Base-by-base conservation (phyloP, 2,888 invertebrate species). In the Apotomis turbidana region DNA sequence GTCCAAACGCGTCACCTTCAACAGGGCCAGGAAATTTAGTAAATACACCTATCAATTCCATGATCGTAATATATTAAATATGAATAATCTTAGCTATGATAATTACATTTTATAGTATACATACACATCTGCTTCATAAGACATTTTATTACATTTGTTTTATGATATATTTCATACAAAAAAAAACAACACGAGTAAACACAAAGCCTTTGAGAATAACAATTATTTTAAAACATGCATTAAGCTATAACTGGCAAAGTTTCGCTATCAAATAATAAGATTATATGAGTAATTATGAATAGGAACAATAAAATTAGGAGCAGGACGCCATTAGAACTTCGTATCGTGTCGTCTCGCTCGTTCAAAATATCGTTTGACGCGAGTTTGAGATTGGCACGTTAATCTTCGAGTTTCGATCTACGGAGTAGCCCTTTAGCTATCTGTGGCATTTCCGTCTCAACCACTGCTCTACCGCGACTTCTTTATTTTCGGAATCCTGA, bases 81-180 rank as follows among this genome's bases (percentile, higher is more conserved):
- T 66, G 44, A 67, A 55, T 38, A 55, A 61, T 67, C 49, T 59
- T 67, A 67, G 6, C 41, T 67, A 61, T 55, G 60, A 67, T 67
- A 71, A 63, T 57, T 69, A 57, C 10, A 66, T 27, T 66, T 51
- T 59, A 67, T 61, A 51, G 60, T 71, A 71, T 74, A 77, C 75
- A 74, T 75, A 75, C 75, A 76, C 59, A 62, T 76, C 76, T 77
- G 76, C 74, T 77, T 79, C 78, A 80, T 80, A 78, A 79, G 78
- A 80, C 64, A 69, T 69, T 72, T 76, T 62, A 74, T 76, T 64
- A 76, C 62, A 57, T 71, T 71, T 63, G 59, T 64, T 57, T 64
- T 64, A 41, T 49, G 38, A 63, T 60, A 70, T 63, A 60, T 59
- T 60, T 68, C 60, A 15, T 44, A 36, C 52, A 69, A 36, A 69